These are phyloP conservation scores for Rhinichthys klamathensis DNA, from an alignment of 2,113 vertebrate species.

Conservation along the genomic window DNA sequence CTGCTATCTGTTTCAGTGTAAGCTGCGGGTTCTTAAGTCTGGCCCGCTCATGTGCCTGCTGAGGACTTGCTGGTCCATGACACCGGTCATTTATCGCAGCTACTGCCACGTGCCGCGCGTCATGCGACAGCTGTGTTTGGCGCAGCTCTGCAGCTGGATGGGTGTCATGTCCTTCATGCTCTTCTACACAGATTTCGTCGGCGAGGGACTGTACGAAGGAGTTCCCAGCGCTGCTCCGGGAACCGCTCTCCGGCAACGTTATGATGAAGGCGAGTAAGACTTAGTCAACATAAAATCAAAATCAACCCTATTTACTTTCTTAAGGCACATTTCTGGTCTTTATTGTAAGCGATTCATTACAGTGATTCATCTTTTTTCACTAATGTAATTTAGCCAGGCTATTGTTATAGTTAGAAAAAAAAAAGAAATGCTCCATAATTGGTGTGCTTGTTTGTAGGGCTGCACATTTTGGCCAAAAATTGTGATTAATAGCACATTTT, in stretches of 20 bases:
- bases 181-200: constrained; percentile 83
- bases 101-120: constrained; percentile 77
- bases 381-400: background rate
- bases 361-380: background rate
- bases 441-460: no score
- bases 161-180: constrained; percentile 83
- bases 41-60: constrained; percentile 75
- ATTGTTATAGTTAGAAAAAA: background rate
- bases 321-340: background rate
- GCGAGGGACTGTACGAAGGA: constrained; percentile 78
- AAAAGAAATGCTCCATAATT: no score
- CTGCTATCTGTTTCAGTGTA: constrained; percentile 70
- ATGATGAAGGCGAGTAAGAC: constrained; percentile 76
- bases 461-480: background rate
- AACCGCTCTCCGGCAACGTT: constrained; percentile 70
- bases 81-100: constrained; percentile 78
- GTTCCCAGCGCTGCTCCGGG: constrained; percentile 77
- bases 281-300: background rate
- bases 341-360: background rate
- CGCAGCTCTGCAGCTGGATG: constrained; percentile 84
- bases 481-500: background rate
- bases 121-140: constrained; percentile 77
- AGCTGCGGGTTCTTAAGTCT: constrained; percentile 66
- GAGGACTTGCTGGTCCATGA: constrained; percentile 76
- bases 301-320: background rate